phyloP scores from a whole-genome alignment of 2,113 vertebrate species.

The Cololabis saira region DNA sequence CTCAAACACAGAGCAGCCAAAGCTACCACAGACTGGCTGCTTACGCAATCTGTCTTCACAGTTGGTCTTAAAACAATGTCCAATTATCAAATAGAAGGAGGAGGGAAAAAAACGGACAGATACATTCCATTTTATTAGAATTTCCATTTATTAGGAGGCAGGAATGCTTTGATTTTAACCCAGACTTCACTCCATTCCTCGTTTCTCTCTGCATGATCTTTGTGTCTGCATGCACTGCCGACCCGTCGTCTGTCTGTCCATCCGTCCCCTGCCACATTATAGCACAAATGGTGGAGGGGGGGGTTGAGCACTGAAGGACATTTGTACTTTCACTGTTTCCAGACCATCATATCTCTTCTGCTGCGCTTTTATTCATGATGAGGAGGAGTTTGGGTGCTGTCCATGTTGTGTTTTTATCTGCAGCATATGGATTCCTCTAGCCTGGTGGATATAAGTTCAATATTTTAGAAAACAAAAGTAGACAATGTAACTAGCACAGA shows the following conservation, averaged over 20 bases:
- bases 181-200: slow-evolving; percentile 56
- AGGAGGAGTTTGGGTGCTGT: slow-evolving; percentile 52
- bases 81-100: slow-evolving; percentile 39
- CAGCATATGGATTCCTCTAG: slow-evolving; percentile 78
- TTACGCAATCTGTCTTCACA: slow-evolving; percentile 48
- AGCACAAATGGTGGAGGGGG: slow-evolving; percentile 75
- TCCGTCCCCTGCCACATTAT: slow-evolving; percentile 58
- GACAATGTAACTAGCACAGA: slow-evolving; percentile 83
- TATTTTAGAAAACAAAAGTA: slow-evolving; percentile 77
- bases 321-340: slow-evolving; percentile 70
- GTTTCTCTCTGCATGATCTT: slow-evolving; percentile 85
- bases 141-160: slow-evolving; percentile 56
- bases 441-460: slow-evolving; percentile 82
- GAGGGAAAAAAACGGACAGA: slow-evolving; percentile 20
- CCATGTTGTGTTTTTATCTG: slow-evolving; percentile 84
- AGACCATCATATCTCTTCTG: slow-evolving; percentile 41
- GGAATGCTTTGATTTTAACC: slow-evolving; percentile 14
- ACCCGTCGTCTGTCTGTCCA: slow-evolving; percentile 35
- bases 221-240: slow-evolving; percentile 87
- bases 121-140: slow-evolving; percentile 52
- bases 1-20: slow-evolving; percentile 42
- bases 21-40: slow-evolving; percentile 49
- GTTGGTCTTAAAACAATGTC: slow-evolving; percentile 62
- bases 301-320: slow-evolving; percentile 77
- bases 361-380: slow-evolving; percentile 36